phyloP scores from a whole-genome alignment of 2,113 vertebrate species.

The Psilopsiagon aurifrons region DNA sequence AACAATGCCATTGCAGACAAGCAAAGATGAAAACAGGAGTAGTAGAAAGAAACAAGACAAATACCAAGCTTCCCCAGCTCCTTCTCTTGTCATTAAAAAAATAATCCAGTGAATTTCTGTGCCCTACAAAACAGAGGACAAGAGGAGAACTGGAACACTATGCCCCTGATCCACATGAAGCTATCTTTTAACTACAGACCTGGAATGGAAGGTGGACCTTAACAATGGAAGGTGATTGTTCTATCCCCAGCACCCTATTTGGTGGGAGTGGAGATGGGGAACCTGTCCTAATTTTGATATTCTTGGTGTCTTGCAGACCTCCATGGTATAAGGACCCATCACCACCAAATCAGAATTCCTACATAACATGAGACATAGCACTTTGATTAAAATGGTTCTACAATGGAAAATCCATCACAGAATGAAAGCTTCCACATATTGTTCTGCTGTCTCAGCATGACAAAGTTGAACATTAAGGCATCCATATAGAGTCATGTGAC shows the following conservation, averaged over 20 bases:
- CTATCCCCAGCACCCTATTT: not conserved
- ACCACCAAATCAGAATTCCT: not conserved
- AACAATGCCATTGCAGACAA: not conserved
- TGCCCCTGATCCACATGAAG: not conserved
- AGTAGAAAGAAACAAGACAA: not conserved
- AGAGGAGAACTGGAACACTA: not conserved
- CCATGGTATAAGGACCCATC: not conserved
- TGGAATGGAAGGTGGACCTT: not conserved
- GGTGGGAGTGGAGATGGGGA: not conserved
- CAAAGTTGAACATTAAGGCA: not conserved
- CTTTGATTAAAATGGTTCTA: not conserved
- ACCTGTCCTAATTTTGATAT: not conserved
- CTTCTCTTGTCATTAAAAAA: not conserved
- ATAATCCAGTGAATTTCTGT: not conserved
- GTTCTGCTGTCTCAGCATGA: not conserved
- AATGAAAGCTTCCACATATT: not conserved
- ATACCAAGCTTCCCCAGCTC: not conserved
- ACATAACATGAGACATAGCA: not conserved
- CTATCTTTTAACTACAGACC: not conserved
- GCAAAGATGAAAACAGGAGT: not conserved
- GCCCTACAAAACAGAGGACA: not conserved
- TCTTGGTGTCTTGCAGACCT: not conserved
- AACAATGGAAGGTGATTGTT: not conserved
- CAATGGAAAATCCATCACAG: not conserved
- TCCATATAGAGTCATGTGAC: not conserved